Evolutionary conservation across 2,113 vertebrate species (phyloP), one percentile per base, ranked within the genome.

Genomic region (Suricata suricatta): DNA sequence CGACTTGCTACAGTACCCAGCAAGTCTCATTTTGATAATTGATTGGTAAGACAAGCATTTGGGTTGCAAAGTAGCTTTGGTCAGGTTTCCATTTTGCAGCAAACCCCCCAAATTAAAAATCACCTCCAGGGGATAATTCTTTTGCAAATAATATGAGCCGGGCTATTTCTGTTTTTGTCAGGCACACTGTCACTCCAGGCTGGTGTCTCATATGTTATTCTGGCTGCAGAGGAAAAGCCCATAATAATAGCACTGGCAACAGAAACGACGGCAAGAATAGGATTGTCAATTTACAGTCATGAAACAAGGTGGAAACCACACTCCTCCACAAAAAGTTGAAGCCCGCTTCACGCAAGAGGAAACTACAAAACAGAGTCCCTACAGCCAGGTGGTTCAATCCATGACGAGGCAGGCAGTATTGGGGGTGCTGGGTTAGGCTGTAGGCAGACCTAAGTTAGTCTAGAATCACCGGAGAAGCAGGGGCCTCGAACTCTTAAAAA

Each of bases 101-200:
- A 97, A 98, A 83, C 52, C 88, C 88, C 88, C 81, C 95, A 98
- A 98, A 98, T 98, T 98, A 98, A 98, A 98, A 98, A 98, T 98
- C 95, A 97, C 95, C 93, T 98, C 93, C 2, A 7, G 96, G 96
- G 95, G 95, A 95, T 96, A 97, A 98, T 98, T 98, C 96, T 98
- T 98, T 98, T 91, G 96, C 95, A 95, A 96, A 98, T 97, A 97
- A 97, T 97, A 97, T 96, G 97, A 98, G 93, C 97, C 79, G 60
- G 95, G 33, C 95, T 95, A 69, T 98, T 98, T 98, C 97, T 97
- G 98, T 96, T 98, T 96, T 98, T 98, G 95, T 97, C 97, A 97
- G 98, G 94, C 71, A 10, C 72, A 82, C 93, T 98, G 98, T 98
- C 98, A 98, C 96, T 98, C 97, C 93, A 96, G 98, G 95, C 96